phyloP scores from a whole-genome alignment of 2,888 invertebrate species.

The Callimorpha dominula region DNA sequence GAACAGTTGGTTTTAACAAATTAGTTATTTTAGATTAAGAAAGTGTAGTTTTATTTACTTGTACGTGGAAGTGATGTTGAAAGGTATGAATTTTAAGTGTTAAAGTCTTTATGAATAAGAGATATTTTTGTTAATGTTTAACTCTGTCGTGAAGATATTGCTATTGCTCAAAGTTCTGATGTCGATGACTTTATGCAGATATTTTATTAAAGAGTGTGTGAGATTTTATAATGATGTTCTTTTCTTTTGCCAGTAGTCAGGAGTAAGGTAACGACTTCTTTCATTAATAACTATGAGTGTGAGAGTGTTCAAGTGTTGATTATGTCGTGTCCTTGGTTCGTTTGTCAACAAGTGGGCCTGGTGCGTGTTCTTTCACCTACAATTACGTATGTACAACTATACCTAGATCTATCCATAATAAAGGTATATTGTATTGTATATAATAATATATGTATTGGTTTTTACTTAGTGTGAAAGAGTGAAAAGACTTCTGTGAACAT shows the following conservation, averaged over 20 bases:
- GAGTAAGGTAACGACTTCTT: background rate
- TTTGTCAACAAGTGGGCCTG: constrained; percentile 59
- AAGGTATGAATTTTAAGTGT: constrained; percentile 57
- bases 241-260: constrained; percentile 1
- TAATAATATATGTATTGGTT: background rate
- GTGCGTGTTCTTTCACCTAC: constrained; percentile 41
- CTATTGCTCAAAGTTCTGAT: constrained; percentile 79
- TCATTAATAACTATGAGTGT: constrained; percentile 14
- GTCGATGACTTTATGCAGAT: constrained; percentile 61
- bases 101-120: constrained; percentile 62
- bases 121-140: constrained; percentile 66
- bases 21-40: constrained; percentile 54
- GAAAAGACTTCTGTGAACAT: constrained; percentile 14
- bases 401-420: background rate
- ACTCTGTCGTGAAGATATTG: constrained; percentile 62
- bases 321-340: constrained; percentile 50
- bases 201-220: constrained; percentile 75
- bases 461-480: background rate
- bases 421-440: background rate
- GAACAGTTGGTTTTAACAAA: constrained; percentile 80
- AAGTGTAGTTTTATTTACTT: constrained; percentile 55
- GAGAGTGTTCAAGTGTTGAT: constrained; percentile 28
- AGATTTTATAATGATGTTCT: constrained; percentile 36
- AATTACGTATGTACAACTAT: background rate
- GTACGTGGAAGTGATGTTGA: constrained; percentile 34